Evolutionary conservation across 2,797 vertebrate genomes (phyloP).

Genomic region (Eupleurogrammus muticus): DNA sequence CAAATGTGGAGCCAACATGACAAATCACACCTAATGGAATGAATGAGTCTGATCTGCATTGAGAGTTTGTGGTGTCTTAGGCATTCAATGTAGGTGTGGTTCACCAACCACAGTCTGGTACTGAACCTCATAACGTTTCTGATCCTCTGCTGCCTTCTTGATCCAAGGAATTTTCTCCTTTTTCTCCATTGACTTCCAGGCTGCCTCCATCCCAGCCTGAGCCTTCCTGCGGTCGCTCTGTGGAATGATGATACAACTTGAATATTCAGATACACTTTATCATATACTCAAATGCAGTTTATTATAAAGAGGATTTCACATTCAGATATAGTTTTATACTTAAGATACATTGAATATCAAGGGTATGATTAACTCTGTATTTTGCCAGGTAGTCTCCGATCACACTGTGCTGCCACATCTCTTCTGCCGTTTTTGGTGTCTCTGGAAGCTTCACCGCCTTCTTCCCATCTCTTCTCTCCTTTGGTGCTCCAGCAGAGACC

Average conservation of each 20-base stretch:
- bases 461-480: constrained; percentile 75
- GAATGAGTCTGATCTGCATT: too few relatives aligned
- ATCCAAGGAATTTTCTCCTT: constrained; percentile 89
- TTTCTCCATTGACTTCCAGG: constrained; percentile 88
- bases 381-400: constrained; percentile 85
- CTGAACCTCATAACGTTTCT: constrained; percentile 88
- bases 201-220: constrained; percentile 80
- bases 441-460: constrained; percentile 81
- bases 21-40: too few relatives aligned
- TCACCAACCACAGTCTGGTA: constrained; percentile 81
- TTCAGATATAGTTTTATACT: too few relatives aligned
- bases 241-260: too few relatives aligned
- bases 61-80: too few relatives aligned
- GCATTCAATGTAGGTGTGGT: constrained; percentile 39
- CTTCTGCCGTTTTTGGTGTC: constrained; percentile 84
- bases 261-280: too few relatives aligned
- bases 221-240: constrained; percentile 86
- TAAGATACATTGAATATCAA: too few relatives aligned
- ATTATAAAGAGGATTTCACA: too few relatives aligned
- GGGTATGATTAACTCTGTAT: constrained; percentile 73
- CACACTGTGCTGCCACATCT: constrained; percentile 87
- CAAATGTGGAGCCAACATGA: too few relatives aligned
- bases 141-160: constrained; percentile 88
- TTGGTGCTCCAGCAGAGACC: constrained; percentile 41
- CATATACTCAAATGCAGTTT: too few relatives aligned